Percentiles rank a stretch among this genome's conserved stretches.
Evolutionary conservation across 92 coral and sea anemone species (phyloP).

Genomic region (Virgularia gustaviana): DNA sequence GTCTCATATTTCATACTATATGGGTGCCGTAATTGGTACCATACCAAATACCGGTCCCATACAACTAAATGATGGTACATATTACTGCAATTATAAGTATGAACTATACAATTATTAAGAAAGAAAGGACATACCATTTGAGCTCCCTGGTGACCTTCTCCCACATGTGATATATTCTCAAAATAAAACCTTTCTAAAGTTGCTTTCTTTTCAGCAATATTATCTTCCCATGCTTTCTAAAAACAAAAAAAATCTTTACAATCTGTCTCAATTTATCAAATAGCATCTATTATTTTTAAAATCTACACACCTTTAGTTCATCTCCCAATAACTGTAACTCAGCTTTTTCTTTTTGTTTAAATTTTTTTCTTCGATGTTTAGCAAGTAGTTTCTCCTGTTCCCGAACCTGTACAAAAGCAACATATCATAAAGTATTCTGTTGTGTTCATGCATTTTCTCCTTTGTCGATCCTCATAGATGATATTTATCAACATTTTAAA

Average conservation of each 20-base stretch:
- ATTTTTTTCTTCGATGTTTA: constrained; percentile 54
- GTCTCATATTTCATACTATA: no score
- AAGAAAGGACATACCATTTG: constrained; percentile 42
- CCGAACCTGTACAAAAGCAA: no score
- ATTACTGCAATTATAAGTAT: no score
- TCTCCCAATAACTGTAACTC: constrained; percentile 51
- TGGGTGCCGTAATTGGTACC: no score
- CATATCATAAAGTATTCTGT: no score
- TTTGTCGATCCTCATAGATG: no score
- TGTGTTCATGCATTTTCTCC: no score
- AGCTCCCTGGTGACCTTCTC: constrained; percentile 71
- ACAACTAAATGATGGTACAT: no score
- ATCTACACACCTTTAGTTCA: constrained; percentile 59
- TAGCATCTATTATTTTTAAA: neutral
- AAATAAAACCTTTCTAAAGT: constrained; percentile 55
- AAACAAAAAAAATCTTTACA: constrained; percentile 3
- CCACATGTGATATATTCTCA: constrained; percentile 61
- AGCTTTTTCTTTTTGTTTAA: constrained; percentile 52
- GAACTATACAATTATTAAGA: neutral
- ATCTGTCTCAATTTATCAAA: neutral
- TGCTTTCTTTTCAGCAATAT: constrained; percentile 35
- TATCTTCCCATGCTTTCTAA: constrained; percentile 65
- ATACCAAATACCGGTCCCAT: no score
- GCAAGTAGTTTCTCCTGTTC: constrained; percentile 81
- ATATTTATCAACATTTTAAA: no score